Conservation (phyloP, 2,113 vertebrate genomes). For the Tyto alba region DNA sequence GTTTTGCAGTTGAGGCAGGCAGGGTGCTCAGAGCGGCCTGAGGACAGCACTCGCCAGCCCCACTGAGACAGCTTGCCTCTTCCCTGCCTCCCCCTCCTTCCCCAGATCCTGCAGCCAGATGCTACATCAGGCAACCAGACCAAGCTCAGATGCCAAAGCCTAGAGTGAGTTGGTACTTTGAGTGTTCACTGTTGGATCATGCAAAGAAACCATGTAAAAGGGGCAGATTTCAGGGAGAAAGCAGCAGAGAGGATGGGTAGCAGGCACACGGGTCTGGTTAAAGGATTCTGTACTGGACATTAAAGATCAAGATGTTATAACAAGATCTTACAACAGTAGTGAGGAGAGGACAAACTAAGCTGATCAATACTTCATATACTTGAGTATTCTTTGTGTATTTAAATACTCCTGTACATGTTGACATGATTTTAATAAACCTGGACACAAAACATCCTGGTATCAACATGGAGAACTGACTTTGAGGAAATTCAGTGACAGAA, state of each 20-base stretch:
- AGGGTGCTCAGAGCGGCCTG: rapidly evolving
- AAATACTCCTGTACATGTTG: neutral
- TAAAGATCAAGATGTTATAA: neutral
- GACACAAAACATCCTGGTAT: neutral
- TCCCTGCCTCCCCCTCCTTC: neutral
- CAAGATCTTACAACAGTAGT: neutral
- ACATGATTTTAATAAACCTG: neutral
- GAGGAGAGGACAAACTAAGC: neutral
- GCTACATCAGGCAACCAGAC: neutral
- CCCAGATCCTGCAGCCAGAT: neutral
- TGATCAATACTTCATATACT: neutral
- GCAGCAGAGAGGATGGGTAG: neutral
- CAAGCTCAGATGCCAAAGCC: neutral
- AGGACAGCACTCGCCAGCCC: neutral
- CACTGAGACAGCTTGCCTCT: neutral
- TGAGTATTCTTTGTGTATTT: neutral
- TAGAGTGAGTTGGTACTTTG: neutral
- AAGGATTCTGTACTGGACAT: neutral
- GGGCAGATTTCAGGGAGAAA: neutral
- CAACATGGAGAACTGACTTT: neutral
- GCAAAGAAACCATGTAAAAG: neutral
- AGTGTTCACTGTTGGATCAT: neutral
- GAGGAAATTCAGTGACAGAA: neutral
- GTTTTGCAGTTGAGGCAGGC: neutral
- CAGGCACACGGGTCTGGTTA: neutral